Conservation (phyloP, 2,888 invertebrate species). For the Rhopalosiphum nymphaeae region DNA sequence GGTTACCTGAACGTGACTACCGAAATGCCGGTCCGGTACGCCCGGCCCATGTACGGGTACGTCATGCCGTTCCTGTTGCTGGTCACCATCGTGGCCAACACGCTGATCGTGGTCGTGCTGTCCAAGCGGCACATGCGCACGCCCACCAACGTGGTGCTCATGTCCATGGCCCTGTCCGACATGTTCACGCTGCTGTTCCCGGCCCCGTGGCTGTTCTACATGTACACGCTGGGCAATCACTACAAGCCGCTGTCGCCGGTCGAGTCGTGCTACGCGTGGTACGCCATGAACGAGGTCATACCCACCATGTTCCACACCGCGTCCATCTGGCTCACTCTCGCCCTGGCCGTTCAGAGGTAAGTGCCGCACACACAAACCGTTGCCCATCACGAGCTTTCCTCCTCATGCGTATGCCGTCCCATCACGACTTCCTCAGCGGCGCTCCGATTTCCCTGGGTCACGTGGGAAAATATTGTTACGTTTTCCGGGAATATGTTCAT, state of each 20-base stretch:
- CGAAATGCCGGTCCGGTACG: slow-evolving; percentile 78
- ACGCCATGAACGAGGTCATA: slow-evolving; percentile 85
- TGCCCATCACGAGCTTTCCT: too few relatives aligned
- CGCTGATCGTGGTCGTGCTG: slow-evolving; percentile 89
- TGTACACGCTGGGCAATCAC: slow-evolving; percentile 91
- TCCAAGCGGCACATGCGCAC: slow-evolving; percentile 92
- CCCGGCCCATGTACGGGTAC: slow-evolving; percentile 78
- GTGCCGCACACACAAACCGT: background rate
- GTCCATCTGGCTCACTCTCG: slow-evolving; percentile 92
- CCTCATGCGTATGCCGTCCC: too few relatives aligned
- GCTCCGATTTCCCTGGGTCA: background rate
- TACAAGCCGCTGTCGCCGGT: slow-evolving; percentile 83
- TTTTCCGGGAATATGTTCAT: too few relatives aligned
- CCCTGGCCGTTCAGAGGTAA: slow-evolving; percentile 86
- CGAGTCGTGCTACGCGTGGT: slow-evolving; percentile 84
- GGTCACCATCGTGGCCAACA: slow-evolving; percentile 90
- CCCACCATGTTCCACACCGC: slow-evolving; percentile 94
- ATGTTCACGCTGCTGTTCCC: slow-evolving; percentile 93
- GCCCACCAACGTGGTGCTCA: slow-evolving; percentile 91
- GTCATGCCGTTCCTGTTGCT: slow-evolving; percentile 87
- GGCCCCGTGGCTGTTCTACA: slow-evolving; percentile 91
- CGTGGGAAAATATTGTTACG: background rate
- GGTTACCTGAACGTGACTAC: slow-evolving; percentile 76
- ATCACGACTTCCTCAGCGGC: background rate
- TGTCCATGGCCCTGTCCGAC: slow-evolving; percentile 97